These are phyloP conservation scores for Sardinella longiceps DNA, from an alignment of 2,797 vertebrate species.

Conservation along the genomic window DNA sequence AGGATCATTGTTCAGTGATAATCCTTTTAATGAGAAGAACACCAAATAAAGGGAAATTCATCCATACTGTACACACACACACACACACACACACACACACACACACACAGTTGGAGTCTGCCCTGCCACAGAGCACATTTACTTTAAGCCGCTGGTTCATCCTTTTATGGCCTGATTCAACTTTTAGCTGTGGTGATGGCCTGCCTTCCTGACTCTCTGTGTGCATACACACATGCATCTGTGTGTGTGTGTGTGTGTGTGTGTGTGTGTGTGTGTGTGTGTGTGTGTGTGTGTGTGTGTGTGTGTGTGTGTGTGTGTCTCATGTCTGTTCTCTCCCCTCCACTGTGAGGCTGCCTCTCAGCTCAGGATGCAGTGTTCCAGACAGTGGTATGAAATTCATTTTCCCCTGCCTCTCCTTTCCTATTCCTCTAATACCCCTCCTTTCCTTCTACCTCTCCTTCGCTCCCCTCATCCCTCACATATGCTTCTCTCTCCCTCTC, in stretches of 20 bases:
- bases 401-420: neutral
- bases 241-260: neutral
- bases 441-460: neutral
- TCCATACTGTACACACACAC: slow-evolving; percentile 36
- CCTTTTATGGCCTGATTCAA: slow-evolving; percentile 61
- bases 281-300: slow-evolving; percentile 17
- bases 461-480: neutral
- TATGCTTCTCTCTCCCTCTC: neutral
- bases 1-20: slow-evolving; percentile 50
- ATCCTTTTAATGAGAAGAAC: slow-evolving; percentile 43
- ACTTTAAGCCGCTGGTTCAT: slow-evolving; percentile 55
- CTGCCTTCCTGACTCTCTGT: neutral
- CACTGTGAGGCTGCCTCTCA: neutral
- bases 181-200: neutral
- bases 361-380: neutral
- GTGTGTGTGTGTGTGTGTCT: neutral
- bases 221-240: neutral
- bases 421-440: neutral
- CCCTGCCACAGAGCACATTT: slow-evolving; percentile 59
- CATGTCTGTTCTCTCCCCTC: neutral
- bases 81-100: slow-evolving; percentile 13
- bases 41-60: neutral
- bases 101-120: slow-evolving; percentile 30
- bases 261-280: neutral
- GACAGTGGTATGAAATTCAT: slow-evolving; percentile 6